phyloP scores from a whole-genome alignment of 2,888 invertebrate genomes.

The Drosophila paracracens region DNA sequence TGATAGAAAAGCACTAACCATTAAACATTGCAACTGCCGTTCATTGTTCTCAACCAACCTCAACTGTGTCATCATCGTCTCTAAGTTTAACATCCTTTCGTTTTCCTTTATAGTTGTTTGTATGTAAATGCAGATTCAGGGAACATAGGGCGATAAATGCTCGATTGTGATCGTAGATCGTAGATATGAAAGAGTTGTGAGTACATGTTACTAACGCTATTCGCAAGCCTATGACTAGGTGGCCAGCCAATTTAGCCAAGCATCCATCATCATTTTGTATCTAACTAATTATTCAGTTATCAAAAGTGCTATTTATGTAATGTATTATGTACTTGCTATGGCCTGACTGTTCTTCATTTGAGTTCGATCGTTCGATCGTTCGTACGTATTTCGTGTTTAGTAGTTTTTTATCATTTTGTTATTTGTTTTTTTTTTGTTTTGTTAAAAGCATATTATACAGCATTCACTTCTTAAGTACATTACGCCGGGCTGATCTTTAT shows the following conservation, averaged over 20 bases:
- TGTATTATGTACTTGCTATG: conserved; percentile 46
- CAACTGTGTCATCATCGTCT: conserved; percentile 7
- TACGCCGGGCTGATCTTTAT: conserved; percentile 24
- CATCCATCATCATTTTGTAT: conserved; percentile 33
- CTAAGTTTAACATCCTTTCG: not conserved
- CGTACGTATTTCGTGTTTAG: conserved; percentile 69
- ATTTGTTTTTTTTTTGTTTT: conserved; percentile 17
- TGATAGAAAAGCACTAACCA: conserved; percentile 81
- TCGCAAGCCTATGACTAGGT: conserved; percentile 75
- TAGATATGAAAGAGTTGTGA: conserved; percentile 74
- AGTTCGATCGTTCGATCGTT: conserved; percentile 51
- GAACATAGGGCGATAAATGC: conserved; percentile 60
- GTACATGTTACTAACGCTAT: conserved; percentile 40
- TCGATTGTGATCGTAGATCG: conserved; percentile 80
- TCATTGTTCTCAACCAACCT: conserved; percentile 37
- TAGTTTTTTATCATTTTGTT: conserved; percentile 54
- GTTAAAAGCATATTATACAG: conserved; percentile 65
- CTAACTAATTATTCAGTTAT: conserved; percentile 59
- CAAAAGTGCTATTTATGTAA: conserved; percentile 21
- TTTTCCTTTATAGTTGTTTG: conserved; percentile 5
- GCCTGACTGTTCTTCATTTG: conserved; percentile 50
- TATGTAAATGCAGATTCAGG: conserved; percentile 54
- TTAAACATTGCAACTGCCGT: conserved; percentile 81
- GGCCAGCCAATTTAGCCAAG: conserved; percentile 48
- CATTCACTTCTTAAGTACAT: conserved; percentile 62